These are phyloP conservation scores for Phocides pigmalion DNA, from an alignment of 1,140 invertebrate species.

Conservation along the genomic window DNA sequence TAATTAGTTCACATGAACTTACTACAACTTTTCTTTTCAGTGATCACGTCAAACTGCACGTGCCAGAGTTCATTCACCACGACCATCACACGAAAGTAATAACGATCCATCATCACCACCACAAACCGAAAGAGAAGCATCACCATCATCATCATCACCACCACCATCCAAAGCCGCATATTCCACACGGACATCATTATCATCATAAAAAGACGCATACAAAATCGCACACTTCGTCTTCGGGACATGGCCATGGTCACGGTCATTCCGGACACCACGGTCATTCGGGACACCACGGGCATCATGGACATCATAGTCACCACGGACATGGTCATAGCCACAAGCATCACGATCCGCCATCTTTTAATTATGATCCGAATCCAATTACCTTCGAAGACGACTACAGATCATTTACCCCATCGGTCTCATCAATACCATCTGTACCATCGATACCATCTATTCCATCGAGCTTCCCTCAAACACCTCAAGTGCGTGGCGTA, in stretches of 20 bases:
- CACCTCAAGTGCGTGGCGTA: constrained; percentile 60
- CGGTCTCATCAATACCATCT: constrained; percentile 51
- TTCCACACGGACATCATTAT: constrained; percentile 60
- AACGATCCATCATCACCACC: constrained; percentile 82
- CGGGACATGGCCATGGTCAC: constrained; percentile 52
- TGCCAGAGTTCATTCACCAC: constrained; percentile 85
- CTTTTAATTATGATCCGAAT: constrained; percentile 46
- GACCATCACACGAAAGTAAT: constrained; percentile 85
- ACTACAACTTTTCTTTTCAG: constrained; percentile 64
- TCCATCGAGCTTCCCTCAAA: constrained; percentile 47
- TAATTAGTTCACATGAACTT: constrained; percentile 9
- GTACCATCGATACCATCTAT: constrained; percentile 50
- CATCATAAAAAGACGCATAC: constrained; percentile 61
- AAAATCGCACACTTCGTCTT: constrained; percentile 54
- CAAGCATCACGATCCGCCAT: constrained; percentile 54
- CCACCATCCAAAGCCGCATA: constrained; percentile 62
- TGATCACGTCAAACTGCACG: constrained; percentile 83
- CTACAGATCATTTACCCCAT: constrained; percentile 52
- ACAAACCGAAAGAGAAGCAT: constrained; percentile 78
- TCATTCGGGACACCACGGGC: constrained; percentile 49
- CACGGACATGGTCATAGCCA: constrained; percentile 47
- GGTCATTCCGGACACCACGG: constrained; percentile 54
- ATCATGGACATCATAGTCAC: constrained; percentile 57
- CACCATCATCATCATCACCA: constrained; percentile 81
- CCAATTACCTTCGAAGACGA: constrained; percentile 55